A percentile compares a stretch with the other conserved stretches of the same genome.
phyloP scores from a whole-genome alignment of 2,888 invertebrate species.

The Zootermopsis nevadensis region DNA sequence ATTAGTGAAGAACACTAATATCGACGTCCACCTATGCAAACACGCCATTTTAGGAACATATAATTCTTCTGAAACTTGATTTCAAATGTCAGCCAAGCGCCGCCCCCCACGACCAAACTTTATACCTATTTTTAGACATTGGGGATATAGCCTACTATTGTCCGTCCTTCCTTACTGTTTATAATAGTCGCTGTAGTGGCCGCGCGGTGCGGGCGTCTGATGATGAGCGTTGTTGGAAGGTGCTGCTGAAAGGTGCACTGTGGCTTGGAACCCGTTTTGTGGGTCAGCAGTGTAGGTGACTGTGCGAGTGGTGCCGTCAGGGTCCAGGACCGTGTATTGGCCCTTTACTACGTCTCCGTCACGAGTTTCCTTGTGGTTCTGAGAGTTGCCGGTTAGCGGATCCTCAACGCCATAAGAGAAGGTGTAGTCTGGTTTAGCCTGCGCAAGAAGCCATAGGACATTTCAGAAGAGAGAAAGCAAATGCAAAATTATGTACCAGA shows the following conservation, averaged over 20 bases:
- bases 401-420: constrained; percentile 83
- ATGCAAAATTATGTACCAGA: no score
- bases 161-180: neutral
- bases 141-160: no score
- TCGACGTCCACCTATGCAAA: no score
- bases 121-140: no score
- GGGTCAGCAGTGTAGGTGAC: constrained; percentile 81
- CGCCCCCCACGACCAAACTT: no score
- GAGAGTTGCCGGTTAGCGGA: constrained; percentile 77
- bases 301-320: constrained; percentile 78
- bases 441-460: constrained; percentile 53
- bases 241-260: constrained; percentile 58
- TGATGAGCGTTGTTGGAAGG: constrained; percentile 40
- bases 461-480: no score
- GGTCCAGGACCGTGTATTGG: constrained; percentile 79
- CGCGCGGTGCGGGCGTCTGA: neutral
- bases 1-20: no score
- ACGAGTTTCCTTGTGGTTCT: constrained; percentile 77
- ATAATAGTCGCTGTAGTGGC: neutral
- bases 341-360: constrained; percentile 79
- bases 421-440: constrained; percentile 81
- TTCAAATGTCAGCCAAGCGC: no score
- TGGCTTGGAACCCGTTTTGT: constrained; percentile 78
- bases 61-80: no score
- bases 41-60: no score